Conservation (phyloP, 2,113 vertebrate genomes). For the Gambusia affinis region DNA sequence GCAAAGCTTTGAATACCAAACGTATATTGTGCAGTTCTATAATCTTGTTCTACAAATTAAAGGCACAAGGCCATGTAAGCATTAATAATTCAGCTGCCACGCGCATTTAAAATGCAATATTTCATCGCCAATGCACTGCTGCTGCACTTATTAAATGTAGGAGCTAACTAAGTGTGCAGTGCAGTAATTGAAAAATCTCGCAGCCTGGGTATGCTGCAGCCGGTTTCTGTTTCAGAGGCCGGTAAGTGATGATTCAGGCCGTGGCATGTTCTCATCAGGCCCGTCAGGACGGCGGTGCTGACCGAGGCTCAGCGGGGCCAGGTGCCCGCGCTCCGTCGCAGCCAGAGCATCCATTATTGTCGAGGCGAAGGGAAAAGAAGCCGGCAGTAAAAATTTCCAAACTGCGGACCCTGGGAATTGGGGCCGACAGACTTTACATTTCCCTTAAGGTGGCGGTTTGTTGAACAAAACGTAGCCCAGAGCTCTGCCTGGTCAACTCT, state of each 20-base stretch:
- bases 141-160: constrained; percentile 14
- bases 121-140: not conserved
- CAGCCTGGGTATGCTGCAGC: not conserved
- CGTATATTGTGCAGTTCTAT: not conserved
- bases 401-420: constrained; percentile 50
- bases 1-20: constrained; percentile 3
- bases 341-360: constrained; percentile 53
- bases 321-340: constrained; percentile 57
- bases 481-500: not conserved
- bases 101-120: not conserved
- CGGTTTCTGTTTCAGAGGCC: not conserved
- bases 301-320: constrained; percentile 54
- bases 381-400: constrained; percentile 43
- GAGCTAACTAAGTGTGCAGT: not conserved
- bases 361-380: constrained; percentile 45
- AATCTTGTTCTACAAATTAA: constrained; percentile 5
- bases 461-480: not conserved
- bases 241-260: constrained; percentile 10
- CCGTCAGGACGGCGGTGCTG: constrained; percentile 53
- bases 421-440: constrained; percentile 56
- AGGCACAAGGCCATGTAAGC: not conserved
- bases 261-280: constrained; percentile 47
- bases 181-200: constrained; percentile 2
- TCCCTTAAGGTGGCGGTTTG: constrained; percentile 24
- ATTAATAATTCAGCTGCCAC: not conserved